Base-by-base conservation (phyloP, 1,140 invertebrate species). In the Drosophila gunungcola region DNA sequence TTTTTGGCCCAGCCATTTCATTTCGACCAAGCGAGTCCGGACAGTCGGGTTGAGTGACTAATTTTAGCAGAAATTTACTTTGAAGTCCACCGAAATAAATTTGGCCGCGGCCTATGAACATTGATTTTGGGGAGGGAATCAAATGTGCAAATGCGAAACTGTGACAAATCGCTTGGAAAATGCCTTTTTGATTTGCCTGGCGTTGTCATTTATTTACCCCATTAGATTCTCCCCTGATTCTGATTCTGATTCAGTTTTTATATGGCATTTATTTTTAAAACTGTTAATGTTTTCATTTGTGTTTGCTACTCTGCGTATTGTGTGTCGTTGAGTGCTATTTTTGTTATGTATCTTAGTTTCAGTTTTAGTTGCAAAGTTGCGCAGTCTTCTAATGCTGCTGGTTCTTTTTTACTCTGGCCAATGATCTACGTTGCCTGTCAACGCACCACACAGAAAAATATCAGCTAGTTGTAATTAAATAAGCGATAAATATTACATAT, bases 341-440 rank as follows among this genome's bases (percentile, higher is more conserved):
- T 64, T 86, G 74, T 78, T 57, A 32, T 34, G 29, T 34, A 77
- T 72, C 53, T 72, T 72, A 70, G 52, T 72, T 72, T 67, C 42
- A 42, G 64, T 68, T 53, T 69, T 67, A 80, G 58, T 80, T 81
- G 78, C 78, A 88, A 85, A 88, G 83, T 81, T 85, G 73, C 67
- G 78, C 73, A 84, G 73, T 74, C 67, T 60, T 78, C 32, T 27
- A 41, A 34, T 43, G 21, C n/a, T 34, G 57, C 41, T 16, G 46
- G 9, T 16, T 48, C 12, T 39, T 13, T 46, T 56, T 73, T 41
- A 65, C 48, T 74, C 41, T 86, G 84, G 84, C 79, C 82, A 86
- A 86, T 88, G 82, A 86, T 86, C 84, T 88, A 78, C 79, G 72
- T 39, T 73, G 67, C 63, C 52, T 89, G 83, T 89, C 83, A 88